These are phyloP conservation scores for Bambusicola thoracicus DNA, from an alignment of 2,113 vertebrate species.

Conservation along the genomic window DNA sequence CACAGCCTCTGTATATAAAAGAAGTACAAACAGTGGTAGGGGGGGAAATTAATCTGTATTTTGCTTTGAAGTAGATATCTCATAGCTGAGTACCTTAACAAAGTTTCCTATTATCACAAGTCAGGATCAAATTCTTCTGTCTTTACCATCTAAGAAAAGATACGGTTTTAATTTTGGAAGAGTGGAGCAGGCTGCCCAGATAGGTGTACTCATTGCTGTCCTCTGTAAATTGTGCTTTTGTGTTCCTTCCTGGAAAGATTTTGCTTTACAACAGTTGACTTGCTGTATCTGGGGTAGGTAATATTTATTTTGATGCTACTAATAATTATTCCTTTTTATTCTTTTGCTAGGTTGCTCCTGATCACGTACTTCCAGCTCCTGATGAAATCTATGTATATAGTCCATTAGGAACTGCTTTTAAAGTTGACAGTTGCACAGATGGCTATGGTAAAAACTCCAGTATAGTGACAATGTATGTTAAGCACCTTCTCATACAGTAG, in stretches of 20 bases:
- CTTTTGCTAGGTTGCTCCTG: conserved; percentile 87
- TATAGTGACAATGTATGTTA: conserved; percentile 92
- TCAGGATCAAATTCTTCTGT: background rate
- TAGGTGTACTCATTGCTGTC: background rate
- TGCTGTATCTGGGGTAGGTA: background rate
- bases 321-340: background rate
- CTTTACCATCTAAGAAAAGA: background rate
- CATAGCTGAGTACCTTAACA: background rate
- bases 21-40: background rate
- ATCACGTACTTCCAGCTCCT: conserved; percentile 91
- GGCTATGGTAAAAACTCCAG: conserved; percentile 89
- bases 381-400: conserved; percentile 94
- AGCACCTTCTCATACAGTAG: conserved; percentile 4
- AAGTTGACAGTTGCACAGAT: conserved; percentile 82
- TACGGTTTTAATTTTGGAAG: background rate
- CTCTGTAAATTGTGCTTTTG: too few relatives aligned
- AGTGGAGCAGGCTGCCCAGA: background rate
- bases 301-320: background rate
- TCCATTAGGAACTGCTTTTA: conserved; percentile 92
- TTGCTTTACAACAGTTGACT: background rate
- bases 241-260: background rate
- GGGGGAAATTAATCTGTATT: background rate
- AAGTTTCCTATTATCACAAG: background rate
- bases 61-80: background rate
- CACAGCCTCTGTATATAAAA: background rate